Percentiles rank a stretch among this genome's conserved stretches.
Evolutionary conservation across 64 coral and sea anemone genomes (phyloP).

Genomic region (Montipora sp.): DNA sequence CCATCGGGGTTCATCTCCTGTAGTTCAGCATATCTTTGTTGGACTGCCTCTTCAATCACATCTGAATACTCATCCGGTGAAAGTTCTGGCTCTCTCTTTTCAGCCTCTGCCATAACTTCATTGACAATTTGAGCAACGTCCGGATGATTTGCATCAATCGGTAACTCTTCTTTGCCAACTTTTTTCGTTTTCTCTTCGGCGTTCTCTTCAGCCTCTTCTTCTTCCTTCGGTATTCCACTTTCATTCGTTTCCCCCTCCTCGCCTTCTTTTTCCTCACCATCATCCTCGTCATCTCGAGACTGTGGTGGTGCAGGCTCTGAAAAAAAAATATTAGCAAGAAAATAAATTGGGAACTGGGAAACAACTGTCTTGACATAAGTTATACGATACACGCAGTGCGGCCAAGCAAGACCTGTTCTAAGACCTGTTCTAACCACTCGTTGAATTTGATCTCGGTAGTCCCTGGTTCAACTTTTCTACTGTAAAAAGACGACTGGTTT

Average conservation of each 20-base stretch:
- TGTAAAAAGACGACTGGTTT: no score
- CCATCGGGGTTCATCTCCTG: slow-evolving; percentile 64
- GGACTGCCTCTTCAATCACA: slow-evolving; percentile 89
- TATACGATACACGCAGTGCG: no score
- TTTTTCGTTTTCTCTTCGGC: neutral
- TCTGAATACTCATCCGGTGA: slow-evolving; percentile 92
- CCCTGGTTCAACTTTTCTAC: no score
- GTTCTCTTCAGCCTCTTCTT: neutral
- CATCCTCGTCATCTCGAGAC: neutral
- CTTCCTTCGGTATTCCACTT: slow-evolving; percentile 7
- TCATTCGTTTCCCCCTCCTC: slow-evolving; percentile 6
- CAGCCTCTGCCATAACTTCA: slow-evolving; percentile 78
- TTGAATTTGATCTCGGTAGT: no score
- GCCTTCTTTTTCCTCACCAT: slow-evolving; percentile 36
- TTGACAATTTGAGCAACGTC: slow-evolving; percentile 87
- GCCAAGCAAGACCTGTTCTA: no score
- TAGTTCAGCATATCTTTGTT: slow-evolving; percentile 78
- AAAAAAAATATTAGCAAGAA: neutral
- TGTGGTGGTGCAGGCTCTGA: slow-evolving; percentile 14
- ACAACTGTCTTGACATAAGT: no score
- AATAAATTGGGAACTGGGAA: neutral
- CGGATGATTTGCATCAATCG: slow-evolving; percentile 90
- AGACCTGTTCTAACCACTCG: no score
- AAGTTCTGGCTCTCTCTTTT: slow-evolving; percentile 81
- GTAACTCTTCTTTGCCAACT: slow-evolving; percentile 12